These are phyloP conservation scores for Balaeniceps rex DNA, from an alignment of 2,113 vertebrate species.

Conservation along the genomic window DNA sequence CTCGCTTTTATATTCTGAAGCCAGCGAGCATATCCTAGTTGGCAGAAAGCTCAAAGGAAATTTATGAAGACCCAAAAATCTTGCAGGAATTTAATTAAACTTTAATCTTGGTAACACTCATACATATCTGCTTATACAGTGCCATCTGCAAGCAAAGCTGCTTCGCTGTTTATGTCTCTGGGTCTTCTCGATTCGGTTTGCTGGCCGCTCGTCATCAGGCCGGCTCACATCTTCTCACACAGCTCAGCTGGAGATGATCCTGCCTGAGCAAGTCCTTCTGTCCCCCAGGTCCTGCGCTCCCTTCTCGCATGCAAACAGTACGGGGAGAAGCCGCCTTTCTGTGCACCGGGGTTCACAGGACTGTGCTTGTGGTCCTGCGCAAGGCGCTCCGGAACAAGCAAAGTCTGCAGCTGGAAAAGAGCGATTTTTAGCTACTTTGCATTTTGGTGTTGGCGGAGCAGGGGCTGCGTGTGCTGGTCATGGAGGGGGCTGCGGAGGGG, in stretches of 20 bases:
- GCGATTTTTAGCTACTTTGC: fast-evolving
- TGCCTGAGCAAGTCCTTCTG: not conserved
- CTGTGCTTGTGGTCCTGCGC: fast-evolving
- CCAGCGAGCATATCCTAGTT: not conserved
- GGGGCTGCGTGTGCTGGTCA: not conserved
- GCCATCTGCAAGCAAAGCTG: not conserved
- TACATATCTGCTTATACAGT: not conserved
- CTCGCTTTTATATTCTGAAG: not conserved
- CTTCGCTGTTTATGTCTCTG: fast-evolving
- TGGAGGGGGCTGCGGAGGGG: not conserved
- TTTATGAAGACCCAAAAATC: slow-evolving; percentile 30
- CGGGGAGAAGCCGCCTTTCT: fast-evolving
- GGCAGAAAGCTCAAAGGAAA: slow-evolving; percentile 51
- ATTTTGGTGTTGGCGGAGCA: not conserved
- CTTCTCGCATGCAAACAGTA: fast-evolving
- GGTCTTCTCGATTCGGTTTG: not conserved
- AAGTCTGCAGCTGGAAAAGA: not conserved
- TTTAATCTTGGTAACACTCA: not conserved
- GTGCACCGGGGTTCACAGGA: fast-evolving
- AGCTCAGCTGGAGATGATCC: not conserved
- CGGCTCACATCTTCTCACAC: not conserved
- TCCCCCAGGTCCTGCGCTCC: fast-evolving
- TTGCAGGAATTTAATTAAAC: slow-evolving; percentile 58
- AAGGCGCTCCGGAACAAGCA: fast-evolving
- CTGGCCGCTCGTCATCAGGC: not conserved